Base-by-base conservation (phyloP, 2,113 vertebrate species). In the Phylloscopus trochilus region DNA sequence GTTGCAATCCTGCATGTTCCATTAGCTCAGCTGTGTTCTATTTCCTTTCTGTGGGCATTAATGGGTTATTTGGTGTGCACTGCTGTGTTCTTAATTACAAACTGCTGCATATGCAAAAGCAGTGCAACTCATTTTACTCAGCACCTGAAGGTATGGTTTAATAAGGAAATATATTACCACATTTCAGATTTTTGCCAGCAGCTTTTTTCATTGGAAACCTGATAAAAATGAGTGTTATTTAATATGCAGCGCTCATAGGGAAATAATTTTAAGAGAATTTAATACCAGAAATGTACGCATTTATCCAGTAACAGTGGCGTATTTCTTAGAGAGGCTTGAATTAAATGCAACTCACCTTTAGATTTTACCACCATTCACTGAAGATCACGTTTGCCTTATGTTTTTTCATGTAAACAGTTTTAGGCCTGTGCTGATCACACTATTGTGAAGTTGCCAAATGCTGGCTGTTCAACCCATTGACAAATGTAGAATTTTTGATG, bases 71-170 rank as follows among this genome's bases (percentile, higher is more conserved):
- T 63, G 53, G n/a, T 84, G 22, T 73, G 55, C 30, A 20, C 56
- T 62, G 62, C 75, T 28, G 13, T 62, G 69, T 66, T 92, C 8
- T 0, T 91, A 91, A 95, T 92, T 92, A 69, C 68, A 52, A 74
- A 60, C 74, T 91, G 93, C 88, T 90, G 58, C 78, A 62, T 93
- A 66, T 83, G 89, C 93, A 87, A 93, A 92, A 82, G 67, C 60
- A 46, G 26, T 22, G 46, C 74, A 83, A 62, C 78, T 95, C 44
- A 9, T 89, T 95, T 89, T 73, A 69, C 84, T 92, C 74, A 95
- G 70, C 82, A 93, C 93, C 94, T 79, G 78, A 93, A 95, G 94
- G 91, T 83, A 92, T 62, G 63, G 68, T 95, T 97, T 95, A 96
- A 96, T 96, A 89, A 86, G 91, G 77, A 96, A 83, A 72, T 60